Evolutionary conservation across 2,113 vertebrate genomes (phyloP).

Genomic region (Paratilapia polleni): DNA sequence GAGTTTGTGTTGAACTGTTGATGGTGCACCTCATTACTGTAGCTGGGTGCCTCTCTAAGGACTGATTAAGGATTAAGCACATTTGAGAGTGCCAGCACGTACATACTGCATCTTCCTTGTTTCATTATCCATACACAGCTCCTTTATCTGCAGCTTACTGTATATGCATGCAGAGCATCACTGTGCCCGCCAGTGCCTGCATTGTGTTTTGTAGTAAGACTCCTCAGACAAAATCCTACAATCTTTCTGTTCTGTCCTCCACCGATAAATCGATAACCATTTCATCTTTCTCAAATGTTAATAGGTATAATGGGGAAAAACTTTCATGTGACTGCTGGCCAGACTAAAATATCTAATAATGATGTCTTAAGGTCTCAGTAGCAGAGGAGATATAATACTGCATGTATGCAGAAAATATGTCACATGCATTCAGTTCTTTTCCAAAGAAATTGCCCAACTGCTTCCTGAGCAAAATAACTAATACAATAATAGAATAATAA

Average conservation of each 20-base stretch:
- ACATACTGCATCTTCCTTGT: constrained; percentile 46
- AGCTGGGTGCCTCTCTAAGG: constrained; percentile 65
- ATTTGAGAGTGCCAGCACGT: constrained; percentile 66
- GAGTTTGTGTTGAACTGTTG: constrained; percentile 66
- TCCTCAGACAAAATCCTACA: constrained; percentile 21
- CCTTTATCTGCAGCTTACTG: constrained; percentile 49
- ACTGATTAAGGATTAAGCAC: constrained; percentile 74
- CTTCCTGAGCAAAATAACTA: neutral
- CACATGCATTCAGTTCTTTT: neutral
- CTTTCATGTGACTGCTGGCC: constrained; percentile 19
- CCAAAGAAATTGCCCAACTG: neutral
- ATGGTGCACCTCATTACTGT: constrained; percentile 74
- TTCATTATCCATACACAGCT: constrained; percentile 57
- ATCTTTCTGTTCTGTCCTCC: neutral
- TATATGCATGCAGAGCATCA: constrained; percentile 42
- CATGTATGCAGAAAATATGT: neutral
- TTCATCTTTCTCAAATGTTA: constrained; percentile 45
- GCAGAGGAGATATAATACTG: neutral
- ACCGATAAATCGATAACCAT: neutral
- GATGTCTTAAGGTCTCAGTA: constrained; percentile 23
- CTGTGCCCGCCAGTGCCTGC: constrained; percentile 6
- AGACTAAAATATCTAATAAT: constrained; percentile 26
- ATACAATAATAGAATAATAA: neutral
- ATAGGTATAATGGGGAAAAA: constrained; percentile 20
- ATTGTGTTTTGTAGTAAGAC: neutral